Conservation (phyloP, 2,797 vertebrate species). For the Sebastes taczanowskii region DNA sequence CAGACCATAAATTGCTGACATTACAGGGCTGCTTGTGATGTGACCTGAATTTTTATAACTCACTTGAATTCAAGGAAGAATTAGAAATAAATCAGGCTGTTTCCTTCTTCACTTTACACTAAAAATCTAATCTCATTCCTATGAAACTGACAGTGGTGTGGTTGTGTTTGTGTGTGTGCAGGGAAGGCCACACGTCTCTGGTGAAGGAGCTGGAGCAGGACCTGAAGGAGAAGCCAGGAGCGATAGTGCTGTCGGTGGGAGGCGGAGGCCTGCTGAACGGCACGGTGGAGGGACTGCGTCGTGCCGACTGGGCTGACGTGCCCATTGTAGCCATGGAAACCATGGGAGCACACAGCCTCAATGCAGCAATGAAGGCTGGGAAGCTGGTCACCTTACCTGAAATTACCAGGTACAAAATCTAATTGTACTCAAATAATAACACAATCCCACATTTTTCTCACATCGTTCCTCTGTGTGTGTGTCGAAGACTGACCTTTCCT, state of each 20-base stretch:
- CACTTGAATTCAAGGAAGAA: background rate
- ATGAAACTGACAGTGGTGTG: background rate
- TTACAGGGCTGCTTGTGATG: background rate
- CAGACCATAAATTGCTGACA: background rate
- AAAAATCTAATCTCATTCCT: background rate
- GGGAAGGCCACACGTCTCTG: constrained; percentile 90
- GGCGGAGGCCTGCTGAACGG: constrained; percentile 91
- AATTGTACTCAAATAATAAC: background rate
- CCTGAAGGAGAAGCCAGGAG: constrained; percentile 84
- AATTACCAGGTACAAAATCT: constrained; percentile 87
- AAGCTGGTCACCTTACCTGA: constrained; percentile 84
- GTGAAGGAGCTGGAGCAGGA: constrained; percentile 86
- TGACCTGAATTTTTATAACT: background rate
- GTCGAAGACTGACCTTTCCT: background rate
- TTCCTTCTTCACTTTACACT: background rate
- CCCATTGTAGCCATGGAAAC: constrained; percentile 92
- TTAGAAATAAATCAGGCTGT: background rate
- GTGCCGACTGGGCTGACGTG: constrained; percentile 87
- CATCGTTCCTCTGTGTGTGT: background rate
- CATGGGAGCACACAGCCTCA: constrained; percentile 87
- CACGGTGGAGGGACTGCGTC: constrained; percentile 85
- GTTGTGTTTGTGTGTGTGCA: constrained; percentile 57
- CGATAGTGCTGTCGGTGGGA: constrained; percentile 88
- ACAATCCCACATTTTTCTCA: background rate
- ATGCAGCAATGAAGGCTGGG: constrained; percentile 84